These are phyloP conservation scores for Spea hammondii DNA, from an alignment of 2,797 vertebrate genomes.

Conservation along the genomic window DNA sequence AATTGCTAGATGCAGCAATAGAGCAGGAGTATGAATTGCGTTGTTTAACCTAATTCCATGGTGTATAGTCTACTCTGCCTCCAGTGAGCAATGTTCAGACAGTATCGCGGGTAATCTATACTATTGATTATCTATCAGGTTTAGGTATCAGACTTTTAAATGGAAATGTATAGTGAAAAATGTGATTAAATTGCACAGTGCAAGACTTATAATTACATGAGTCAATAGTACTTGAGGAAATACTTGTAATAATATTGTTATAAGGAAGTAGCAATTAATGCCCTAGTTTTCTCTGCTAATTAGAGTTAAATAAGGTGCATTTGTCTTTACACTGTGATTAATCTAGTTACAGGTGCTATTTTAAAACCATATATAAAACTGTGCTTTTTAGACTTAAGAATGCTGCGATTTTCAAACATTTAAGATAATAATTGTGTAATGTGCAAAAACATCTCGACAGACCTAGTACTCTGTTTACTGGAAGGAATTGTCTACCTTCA, in stretches of 20 bases:
- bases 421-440: too few species aligned
- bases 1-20: slow-evolving; percentile 75
- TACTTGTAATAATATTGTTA: slow-evolving; percentile 35
- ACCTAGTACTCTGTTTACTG: too few species aligned
- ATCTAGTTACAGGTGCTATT: background rate
- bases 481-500: too few species aligned
- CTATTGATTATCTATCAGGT: slow-evolving; percentile 64
- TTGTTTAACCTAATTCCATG: slow-evolving; percentile 76
- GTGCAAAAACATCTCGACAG: too few species aligned
- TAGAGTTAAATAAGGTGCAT: slow-evolving; percentile 4
- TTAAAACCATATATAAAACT: background rate
- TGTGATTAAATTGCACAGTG: slow-evolving; percentile 16
- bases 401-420: too few species aligned
- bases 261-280: slow-evolving; percentile 27
- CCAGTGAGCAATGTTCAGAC: slow-evolving; percentile 59
- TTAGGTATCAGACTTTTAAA: slow-evolving; percentile 67
- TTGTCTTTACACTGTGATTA: slow-evolving; percentile 2
- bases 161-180: slow-evolving; percentile 65
- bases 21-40: slow-evolving; percentile 69
- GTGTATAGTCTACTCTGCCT: slow-evolving; percentile 65
- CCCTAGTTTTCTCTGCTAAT: slow-evolving; percentile 6
- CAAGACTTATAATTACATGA: slow-evolving; percentile 20
- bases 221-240: slow-evolving; percentile 41
- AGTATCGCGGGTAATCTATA: slow-evolving; percentile 69
- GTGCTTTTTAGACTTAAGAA: too few species aligned